A percentile compares a stretch with the other conserved stretches of the same genome.
Conservation (phyloP, 2,888 invertebrate species). For the Melipona bicolor region DNA sequence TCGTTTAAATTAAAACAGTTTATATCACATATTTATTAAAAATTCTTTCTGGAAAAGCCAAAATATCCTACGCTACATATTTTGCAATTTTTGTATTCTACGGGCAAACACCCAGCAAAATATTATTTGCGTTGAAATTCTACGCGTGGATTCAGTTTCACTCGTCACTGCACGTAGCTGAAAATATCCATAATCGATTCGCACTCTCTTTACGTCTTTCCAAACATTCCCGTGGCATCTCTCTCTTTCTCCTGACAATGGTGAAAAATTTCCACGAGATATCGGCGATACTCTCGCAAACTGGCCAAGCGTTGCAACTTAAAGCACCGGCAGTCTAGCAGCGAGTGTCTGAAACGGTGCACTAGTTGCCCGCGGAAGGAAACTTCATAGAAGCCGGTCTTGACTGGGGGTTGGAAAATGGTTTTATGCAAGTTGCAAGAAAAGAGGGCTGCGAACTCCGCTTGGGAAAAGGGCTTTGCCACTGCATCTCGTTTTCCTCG, state of each 20-base stretch:
- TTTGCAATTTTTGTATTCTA: too few species aligned
- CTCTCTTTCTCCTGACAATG: neutral
- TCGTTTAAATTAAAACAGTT: too few species aligned
- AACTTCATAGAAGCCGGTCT: slow-evolving; percentile 52
- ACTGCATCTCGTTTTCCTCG: slow-evolving; percentile 37
- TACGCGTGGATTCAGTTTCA: too few species aligned
- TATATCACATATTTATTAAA: too few species aligned
- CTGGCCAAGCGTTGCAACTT: slow-evolving; percentile 23
- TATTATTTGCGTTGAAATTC: too few species aligned
- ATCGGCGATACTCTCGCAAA: slow-evolving; percentile 29
- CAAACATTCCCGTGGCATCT: neutral
- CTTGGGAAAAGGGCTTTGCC: slow-evolving; percentile 49
- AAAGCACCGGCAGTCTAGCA: slow-evolving; percentile 25
- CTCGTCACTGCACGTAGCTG: too few species aligned
- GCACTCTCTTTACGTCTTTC: neutral
- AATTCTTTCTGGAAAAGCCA: too few species aligned
- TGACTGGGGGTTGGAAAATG: slow-evolving; percentile 58
- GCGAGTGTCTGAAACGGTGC: slow-evolving; percentile 54
- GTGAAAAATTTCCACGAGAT: neutral
- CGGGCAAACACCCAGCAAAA: too few species aligned
- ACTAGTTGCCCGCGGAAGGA: slow-evolving; percentile 59
- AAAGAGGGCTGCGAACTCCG: slow-evolving; percentile 65
- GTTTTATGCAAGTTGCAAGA: slow-evolving; percentile 66
- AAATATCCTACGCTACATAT: too few species aligned
- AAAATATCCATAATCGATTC: neutral